phyloP scores from a whole-genome alignment of 2,797 vertebrate species.

The Pyrrhura leucotis region DNA sequence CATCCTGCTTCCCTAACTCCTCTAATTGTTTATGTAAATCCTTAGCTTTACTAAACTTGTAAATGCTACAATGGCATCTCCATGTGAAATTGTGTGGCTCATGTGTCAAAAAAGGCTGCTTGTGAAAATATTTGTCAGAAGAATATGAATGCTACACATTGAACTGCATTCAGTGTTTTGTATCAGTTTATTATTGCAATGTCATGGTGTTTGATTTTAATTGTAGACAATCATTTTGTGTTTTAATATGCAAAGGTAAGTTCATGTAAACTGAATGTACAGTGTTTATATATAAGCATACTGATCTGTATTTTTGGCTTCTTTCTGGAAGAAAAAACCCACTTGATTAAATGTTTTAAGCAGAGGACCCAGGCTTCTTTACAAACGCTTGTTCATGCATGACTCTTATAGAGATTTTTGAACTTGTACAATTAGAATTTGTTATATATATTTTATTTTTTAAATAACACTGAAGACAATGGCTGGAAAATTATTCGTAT shows the following conservation, averaged over 20 bases:
- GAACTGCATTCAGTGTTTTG: conserved; percentile 77
- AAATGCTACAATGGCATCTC: conserved; percentile 74
- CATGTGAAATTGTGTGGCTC: conserved; percentile 82
- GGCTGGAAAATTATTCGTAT: background rate
- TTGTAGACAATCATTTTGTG: conserved; percentile 72
- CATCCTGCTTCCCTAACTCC: conserved; percentile 69
- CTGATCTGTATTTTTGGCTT: conserved; percentile 10
- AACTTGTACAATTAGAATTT: background rate
- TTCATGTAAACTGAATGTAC: conserved; percentile 59
- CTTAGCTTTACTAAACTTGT: conserved; percentile 76
- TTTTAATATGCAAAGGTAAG: conserved; percentile 79
- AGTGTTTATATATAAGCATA: conserved; percentile 41
- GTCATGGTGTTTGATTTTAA: conserved; percentile 75
- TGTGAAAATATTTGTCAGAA: conserved; percentile 79
- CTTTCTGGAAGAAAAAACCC: background rate
- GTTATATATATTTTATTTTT: background rate
- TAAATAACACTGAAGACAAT: background rate
- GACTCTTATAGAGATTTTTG: background rate
- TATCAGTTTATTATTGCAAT: conserved; percentile 62
- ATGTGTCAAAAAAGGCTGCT: conserved; percentile 81
- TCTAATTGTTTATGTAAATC: conserved; percentile 74
- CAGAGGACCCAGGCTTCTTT: background rate
- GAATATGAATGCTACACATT: conserved; percentile 77
- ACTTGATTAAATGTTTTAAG: background rate
- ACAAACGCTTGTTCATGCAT: conserved; percentile 9